Evolutionary conservation across 2,888 invertebrate genomes (phyloP).

Genomic region (Ceraclea dissimilis): DNA sequence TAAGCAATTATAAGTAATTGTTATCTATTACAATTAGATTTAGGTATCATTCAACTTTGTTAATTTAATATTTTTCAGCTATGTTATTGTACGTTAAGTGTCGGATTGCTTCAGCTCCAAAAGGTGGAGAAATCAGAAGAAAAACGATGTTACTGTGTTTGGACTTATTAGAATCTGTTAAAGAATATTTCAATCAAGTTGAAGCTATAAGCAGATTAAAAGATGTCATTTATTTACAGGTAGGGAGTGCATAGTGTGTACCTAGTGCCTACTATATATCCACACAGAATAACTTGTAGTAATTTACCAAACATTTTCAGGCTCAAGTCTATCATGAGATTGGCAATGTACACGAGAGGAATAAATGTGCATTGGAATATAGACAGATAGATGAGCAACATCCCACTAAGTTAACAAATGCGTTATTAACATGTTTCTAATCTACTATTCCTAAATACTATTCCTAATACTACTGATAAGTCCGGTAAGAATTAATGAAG

Average conservation of each 20-base stretch:
- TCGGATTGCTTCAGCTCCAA: conserved; percentile 57
- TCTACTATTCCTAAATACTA: too few species aligned
- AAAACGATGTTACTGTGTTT: conserved; percentile 50
- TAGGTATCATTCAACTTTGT: too few species aligned
- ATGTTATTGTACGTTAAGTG: conserved; percentile 73
- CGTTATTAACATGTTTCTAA: conserved; percentile 49
- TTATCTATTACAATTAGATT: too few species aligned
- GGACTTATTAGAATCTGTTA: conserved; percentile 57
- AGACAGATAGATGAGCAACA: conserved; percentile 68
- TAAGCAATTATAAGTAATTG: conserved; percentile 26
- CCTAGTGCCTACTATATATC: too few species aligned
- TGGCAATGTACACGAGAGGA: conserved; percentile 62
- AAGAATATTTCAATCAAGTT: conserved; percentile 61
- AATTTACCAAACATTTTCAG: too few species aligned
- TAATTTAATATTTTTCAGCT: conserved; percentile 29
- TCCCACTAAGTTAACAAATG: conserved; percentile 51
- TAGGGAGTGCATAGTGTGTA: too few species aligned
- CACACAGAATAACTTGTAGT: too few species aligned
- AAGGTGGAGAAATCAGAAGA: conserved; percentile 40
- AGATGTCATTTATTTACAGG: conserved; percentile 64
- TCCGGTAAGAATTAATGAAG: not conserved
- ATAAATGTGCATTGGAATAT: conserved; percentile 76
- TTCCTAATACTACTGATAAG: too few species aligned
- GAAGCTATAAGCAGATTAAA: conserved; percentile 71
- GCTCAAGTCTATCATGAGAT: conserved; percentile 70